Percentiles rank a stretch among this genome's conserved stretches.
Conservation (phyloP, 2,888 invertebrate species). For the Nematopogon swammerdamellus region DNA sequence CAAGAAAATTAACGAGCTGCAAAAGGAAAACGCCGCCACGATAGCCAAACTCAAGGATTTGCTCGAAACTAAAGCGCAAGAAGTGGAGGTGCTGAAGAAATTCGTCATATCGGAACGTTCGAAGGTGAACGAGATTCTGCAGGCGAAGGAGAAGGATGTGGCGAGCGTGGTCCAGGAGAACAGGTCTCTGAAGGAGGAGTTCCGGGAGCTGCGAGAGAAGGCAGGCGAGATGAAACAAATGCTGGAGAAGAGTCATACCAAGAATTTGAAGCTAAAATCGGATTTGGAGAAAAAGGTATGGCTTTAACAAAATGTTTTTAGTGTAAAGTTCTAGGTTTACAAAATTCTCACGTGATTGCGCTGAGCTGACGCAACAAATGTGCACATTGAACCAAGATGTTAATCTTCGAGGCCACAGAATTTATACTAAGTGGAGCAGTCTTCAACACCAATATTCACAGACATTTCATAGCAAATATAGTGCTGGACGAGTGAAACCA, state of each 20-base stretch:
- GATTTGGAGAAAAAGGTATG: slow-evolving; percentile 23
- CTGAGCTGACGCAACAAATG: no score
- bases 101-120: slow-evolving; percentile 48
- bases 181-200: slow-evolving; percentile 32
- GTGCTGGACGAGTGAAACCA: no score
- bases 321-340: no score
- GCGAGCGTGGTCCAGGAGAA: slow-evolving; percentile 43
- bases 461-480: no score
- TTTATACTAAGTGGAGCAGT: no score
- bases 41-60: slow-evolving; percentile 45
- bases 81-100: slow-evolving; percentile 49
- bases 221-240: slow-evolving; percentile 33
- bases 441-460: no score
- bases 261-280: slow-evolving; percentile 17
- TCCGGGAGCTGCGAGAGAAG: slow-evolving; percentile 32
- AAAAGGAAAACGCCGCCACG: slow-evolving; percentile 42
- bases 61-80: slow-evolving; percentile 49
- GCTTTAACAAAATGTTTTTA: no score
- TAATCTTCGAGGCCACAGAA: no score
- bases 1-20: slow-evolving; percentile 44
- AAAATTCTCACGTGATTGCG: no score
- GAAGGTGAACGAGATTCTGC: slow-evolving; percentile 47
- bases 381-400: no score
- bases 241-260: slow-evolving; percentile 30
- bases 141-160: slow-evolving; percentile 49